Base-by-base conservation (phyloP, 2,797 vertebrate species). In the Artibeus lituratus region DNA sequence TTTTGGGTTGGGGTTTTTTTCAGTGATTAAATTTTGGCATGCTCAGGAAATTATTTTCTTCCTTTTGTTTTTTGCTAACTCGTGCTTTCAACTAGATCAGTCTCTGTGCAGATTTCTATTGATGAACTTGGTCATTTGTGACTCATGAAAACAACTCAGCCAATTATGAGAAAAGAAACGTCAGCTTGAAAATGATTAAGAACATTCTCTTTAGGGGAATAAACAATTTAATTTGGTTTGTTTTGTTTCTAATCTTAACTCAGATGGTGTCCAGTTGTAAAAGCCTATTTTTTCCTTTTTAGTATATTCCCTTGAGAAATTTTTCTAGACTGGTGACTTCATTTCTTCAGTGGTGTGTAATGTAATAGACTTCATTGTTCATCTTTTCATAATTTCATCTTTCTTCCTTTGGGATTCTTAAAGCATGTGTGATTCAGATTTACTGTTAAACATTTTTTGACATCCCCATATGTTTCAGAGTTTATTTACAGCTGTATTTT, bases 201-300 rank as follows among this genome's bases (percentile, higher is more conserved):
- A 89, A 47, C 65, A 35, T 96, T 96, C 93, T 94, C 73, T 84
- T 87, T 86, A 83, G 93, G 67, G 85, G 80, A 87, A 92, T 90
- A 94, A 94, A 87, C 87, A 90, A 93, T 87, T 96, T 90, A 90
- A 95, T 92, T 95, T 87, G 49, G 29, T 93, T 96, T 87, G 65
- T 80, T 97, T 97, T 96, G 74, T 94, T 97, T 94, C 93, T 96
- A 67, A 86, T 96, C 73, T 90, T 88, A 94, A 90, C 97, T 96
- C 94, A 91, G 70, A 82, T 96, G 72, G 70, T 82, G 65, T 90
- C 82, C 91, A 87, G 47, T 96, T 94, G 51, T 93, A 92, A 96
- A 94, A 65, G 91, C 92, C 70, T 74, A 12, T 96, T 96, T 97
- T 95, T 95, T 96, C 78, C 69, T 94, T 84, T 82, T 2, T 72